Percentiles rank a stretch among this genome's conserved stretches.
These are phyloP conservation scores for Amniataba percoides DNA, from an alignment of 2,797 vertebrate species.

Conservation along the genomic window DNA sequence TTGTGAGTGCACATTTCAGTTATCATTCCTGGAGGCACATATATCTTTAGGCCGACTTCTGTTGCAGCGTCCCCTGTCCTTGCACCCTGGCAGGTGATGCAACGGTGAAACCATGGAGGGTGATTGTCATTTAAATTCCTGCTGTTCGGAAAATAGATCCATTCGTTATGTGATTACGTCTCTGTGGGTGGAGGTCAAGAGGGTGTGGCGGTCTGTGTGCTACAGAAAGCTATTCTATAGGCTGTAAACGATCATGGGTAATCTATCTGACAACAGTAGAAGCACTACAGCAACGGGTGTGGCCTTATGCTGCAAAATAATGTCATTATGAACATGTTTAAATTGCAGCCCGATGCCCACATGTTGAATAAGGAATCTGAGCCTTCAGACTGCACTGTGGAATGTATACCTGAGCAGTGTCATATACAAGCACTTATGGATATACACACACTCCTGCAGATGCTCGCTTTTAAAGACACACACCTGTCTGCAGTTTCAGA, in stretches of 20 bases:
- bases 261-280: constrained; percentile 62
- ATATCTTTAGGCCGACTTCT: constrained; percentile 61
- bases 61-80: constrained; percentile 57
- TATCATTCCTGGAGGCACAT: constrained; percentile 75
- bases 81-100: constrained; percentile 77
- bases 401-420: constrained; percentile 71
- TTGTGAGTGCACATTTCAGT: constrained; percentile 73
- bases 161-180: constrained; percentile 61
- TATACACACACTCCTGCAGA: constrained; percentile 49
- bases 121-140: constrained; percentile 63
- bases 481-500: constrained; percentile 70
- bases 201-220: constrained; percentile 43
- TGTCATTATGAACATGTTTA: constrained; percentile 70
- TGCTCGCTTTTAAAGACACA: constrained; percentile 54
- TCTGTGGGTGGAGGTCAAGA: constrained; percentile 46
- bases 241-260: constrained; percentile 71
- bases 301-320: constrained; percentile 57
- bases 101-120: constrained; percentile 35
- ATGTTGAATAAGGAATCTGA: constrained; percentile 59
- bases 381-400: constrained; percentile 34
- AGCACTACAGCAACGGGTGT: constrained; percentile 41
- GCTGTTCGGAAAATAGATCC: constrained; percentile 61
- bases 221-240: constrained; percentile 42
- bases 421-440: constrained; percentile 23
- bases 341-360: constrained; percentile 61